Conservation (phyloP, 2,797 vertebrate genomes). For the Gallinago stenura region DNA sequence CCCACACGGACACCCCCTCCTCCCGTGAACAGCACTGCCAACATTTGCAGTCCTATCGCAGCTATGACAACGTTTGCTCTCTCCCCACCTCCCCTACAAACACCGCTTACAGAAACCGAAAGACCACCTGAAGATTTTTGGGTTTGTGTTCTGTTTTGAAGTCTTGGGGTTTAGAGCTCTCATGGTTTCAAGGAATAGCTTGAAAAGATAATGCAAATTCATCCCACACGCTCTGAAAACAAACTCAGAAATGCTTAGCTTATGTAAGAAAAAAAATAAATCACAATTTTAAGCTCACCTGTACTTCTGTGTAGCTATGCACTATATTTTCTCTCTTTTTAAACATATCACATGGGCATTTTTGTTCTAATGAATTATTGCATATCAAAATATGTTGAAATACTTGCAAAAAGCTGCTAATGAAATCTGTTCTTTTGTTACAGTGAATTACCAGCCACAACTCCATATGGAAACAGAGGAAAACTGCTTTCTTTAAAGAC, state of each 20-base stretch:
- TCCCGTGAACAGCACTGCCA: not conserved
- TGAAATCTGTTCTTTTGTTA: not conserved
- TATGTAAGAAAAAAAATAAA: not conserved
- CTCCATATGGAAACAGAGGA: not conserved
- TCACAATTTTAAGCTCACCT: not conserved
- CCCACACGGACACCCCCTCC: not conserved
- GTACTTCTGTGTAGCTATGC: not conserved
- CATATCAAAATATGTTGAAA: not conserved
- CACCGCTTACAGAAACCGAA: not conserved
- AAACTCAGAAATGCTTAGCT: not conserved
- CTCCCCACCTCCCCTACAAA: not conserved
- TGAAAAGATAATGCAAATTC: not conserved
- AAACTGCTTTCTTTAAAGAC: not conserved
- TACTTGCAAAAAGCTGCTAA: not conserved
- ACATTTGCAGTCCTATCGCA: not conserved
- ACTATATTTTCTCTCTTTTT: not conserved
- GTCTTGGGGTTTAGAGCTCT: not conserved
- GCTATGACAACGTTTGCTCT: not conserved
- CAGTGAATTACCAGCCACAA: not conserved
- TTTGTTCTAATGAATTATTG: constrained; percentile 1
- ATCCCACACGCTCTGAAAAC: not conserved
- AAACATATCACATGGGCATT: not conserved
- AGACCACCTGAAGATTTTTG: not conserved
- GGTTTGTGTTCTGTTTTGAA: not conserved
- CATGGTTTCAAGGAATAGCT: not conserved